phyloP scores from a whole-genome alignment of 2,888 invertebrate genomes.

The Aphidoletes aphidimyza region DNA sequence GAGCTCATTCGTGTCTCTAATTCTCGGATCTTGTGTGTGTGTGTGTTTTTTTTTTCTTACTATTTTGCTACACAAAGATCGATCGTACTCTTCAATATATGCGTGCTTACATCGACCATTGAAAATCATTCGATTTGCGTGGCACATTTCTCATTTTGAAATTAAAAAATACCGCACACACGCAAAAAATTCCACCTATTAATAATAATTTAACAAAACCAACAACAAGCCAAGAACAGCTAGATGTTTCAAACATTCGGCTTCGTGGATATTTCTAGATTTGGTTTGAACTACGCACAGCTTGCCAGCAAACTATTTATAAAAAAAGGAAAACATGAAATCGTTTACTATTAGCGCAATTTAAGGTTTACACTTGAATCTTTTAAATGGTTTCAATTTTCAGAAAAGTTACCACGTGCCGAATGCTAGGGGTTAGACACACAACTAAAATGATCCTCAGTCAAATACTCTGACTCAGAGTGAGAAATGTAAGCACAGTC shows the following conservation, averaged over 20 bases:
- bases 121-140: background rate
- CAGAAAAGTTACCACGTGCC: background rate
- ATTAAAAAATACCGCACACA: conserved; percentile 40
- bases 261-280: too few species aligned
- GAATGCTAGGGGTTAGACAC: too few species aligned
- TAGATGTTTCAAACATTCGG: too few species aligned
- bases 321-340: conserved; percentile 40
- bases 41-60: background rate
- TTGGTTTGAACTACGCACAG: too few species aligned
- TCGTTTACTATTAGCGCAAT: conserved; percentile 20
- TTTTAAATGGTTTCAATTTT: conserved; percentile 33
- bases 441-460: too few species aligned
- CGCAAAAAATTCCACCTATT: conserved; percentile 37
- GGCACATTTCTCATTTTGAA: background rate
- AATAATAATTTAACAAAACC: background rate
- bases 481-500: too few species aligned
- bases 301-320: conserved; percentile 26
- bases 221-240: conserved; percentile 41
- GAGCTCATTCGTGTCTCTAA: conserved; percentile 6
- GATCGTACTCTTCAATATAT: background rate
- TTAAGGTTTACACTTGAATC: background rate
- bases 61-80: background rate
- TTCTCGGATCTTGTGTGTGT: background rate
- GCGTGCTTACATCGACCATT: background rate
- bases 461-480: too few species aligned